These are phyloP conservation scores for Oncorhynchus mykiss DNA, from an alignment of 2,113 vertebrate species.

Conservation along the genomic window DNA sequence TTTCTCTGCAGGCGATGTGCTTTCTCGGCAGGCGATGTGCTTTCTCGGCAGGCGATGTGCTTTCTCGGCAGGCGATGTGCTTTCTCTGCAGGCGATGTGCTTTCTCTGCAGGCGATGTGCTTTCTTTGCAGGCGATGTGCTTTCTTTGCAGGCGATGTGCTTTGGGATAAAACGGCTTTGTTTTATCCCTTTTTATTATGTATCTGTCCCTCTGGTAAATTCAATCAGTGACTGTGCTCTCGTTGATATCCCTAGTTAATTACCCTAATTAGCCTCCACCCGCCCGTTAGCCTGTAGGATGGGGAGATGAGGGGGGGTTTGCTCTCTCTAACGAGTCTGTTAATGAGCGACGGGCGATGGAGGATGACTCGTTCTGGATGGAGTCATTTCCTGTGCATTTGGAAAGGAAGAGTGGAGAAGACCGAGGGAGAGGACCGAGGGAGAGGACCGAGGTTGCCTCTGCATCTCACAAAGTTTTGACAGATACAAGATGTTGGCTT, in stretches of 20 bases:
- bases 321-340: slow-evolving; percentile 23
- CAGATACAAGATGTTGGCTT: neutral
- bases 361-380: slow-evolving; percentile 27
- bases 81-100: no score
- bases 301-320: slow-evolving; percentile 13
- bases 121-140: no score
- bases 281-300: slow-evolving; percentile 3
- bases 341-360: slow-evolving; percentile 25
- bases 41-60: no score
- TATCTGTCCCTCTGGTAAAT: slow-evolving; percentile 52
- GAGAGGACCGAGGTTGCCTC: neutral
- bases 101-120: no score
- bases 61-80: no score
- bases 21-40: no score
- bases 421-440: neutral
- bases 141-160: neutral
- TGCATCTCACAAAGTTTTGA: no score
- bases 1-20: no score
- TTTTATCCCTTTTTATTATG: slow-evolving; percentile 39
- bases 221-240: neutral
- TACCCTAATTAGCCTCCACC: slow-evolving; percentile 51
- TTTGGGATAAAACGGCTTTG: slow-evolving; percentile 18
- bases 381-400: neutral
- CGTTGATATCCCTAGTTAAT: slow-evolving; percentile 52
- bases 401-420: neutral